Base-by-base conservation (phyloP, 2,797 vertebrate species). In the Aeoliscus strigatus region DNA sequence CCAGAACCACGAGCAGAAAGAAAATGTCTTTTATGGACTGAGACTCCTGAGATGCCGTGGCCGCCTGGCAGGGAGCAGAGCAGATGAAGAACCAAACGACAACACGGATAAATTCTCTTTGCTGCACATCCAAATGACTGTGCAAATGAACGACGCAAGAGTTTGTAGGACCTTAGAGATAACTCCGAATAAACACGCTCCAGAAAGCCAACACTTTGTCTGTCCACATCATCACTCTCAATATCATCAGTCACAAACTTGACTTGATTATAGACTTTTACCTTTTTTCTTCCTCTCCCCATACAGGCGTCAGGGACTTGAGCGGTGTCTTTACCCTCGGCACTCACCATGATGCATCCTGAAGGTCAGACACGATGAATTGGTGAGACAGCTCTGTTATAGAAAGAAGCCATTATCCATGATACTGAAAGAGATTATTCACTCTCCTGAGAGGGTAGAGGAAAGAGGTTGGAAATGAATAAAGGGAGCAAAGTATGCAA, bases 351-450 rank as follows among this genome's bases (percentile, higher is more conserved):
- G 71, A 79, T 80, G 77, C 72, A 77, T 73, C 51, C 75, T 86
- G 86, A 88, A 91, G 88, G 86, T 90, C 86, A 89, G 43, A 66
- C 64, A 60, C 77, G 82, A 85, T 84, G 80, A 87, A 82, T 76
- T 68, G 67, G 68, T 75, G 73, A 75, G 80, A 79, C 52, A 57
- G 66, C 64, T 66, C 59, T 58, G 74, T 86, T 60, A 23, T 66
- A 69, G 71, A 87, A 54, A 61, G 62, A 73, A 54, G 59, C 79
- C 70, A 64, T 85, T 84, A 86, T 73, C 79, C 70, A 62, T 50
- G 55, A 77, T 73, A 69, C 73, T 50, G 79, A 75, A 68, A 76
- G 54, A 82, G 84, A 75, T 86, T 82, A 85, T 79, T 66, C 80
- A 52, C 39, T 65, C 66, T 66, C 43, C 51, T 55, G 54, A 31